Conservation (phyloP, 2,797 vertebrate species). For the Lepus oiostolus region DNA sequence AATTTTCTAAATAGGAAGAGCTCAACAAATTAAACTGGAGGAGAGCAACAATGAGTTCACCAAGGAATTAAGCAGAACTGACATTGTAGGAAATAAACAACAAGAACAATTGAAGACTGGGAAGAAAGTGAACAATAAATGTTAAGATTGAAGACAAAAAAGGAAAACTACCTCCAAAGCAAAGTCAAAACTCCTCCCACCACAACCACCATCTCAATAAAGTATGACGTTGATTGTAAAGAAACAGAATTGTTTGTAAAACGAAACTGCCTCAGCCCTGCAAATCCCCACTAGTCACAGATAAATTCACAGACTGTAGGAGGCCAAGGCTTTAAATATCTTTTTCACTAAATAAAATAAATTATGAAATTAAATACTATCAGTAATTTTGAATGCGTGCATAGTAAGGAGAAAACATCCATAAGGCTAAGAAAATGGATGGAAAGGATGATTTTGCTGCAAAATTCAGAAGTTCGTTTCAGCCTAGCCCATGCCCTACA, state of each 20-base stretch:
- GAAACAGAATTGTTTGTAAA: conserved; percentile 32
- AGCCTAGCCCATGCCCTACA: background rate
- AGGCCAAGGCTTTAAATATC: background rate
- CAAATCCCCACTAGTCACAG: background rate
- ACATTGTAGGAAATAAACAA: background rate
- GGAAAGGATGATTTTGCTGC: background rate
- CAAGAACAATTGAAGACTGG: background rate
- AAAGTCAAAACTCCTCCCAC: background rate
- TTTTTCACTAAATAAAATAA: background rate
- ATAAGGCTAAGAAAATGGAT: background rate
- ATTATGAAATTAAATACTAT: conserved; percentile 4
- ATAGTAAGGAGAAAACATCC: background rate
- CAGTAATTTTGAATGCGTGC: background rate
- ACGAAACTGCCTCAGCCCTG: background rate
- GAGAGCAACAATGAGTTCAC: background rate
- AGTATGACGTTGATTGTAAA: background rate
- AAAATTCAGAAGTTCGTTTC: background rate
- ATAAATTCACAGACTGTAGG: background rate
- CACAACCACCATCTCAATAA: conserved; percentile 3
- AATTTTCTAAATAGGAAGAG: conserved; percentile 20
- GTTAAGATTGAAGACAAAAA: background rate
- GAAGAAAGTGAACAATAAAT: background rate
- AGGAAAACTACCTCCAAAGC: background rate
- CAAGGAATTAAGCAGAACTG: background rate
- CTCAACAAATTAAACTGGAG: background rate